Percentiles rank a stretch among this genome's conserved stretches.
Conservation (phyloP, 1,140 invertebrate species). For the Anagrus nilaparvatae region DNA sequence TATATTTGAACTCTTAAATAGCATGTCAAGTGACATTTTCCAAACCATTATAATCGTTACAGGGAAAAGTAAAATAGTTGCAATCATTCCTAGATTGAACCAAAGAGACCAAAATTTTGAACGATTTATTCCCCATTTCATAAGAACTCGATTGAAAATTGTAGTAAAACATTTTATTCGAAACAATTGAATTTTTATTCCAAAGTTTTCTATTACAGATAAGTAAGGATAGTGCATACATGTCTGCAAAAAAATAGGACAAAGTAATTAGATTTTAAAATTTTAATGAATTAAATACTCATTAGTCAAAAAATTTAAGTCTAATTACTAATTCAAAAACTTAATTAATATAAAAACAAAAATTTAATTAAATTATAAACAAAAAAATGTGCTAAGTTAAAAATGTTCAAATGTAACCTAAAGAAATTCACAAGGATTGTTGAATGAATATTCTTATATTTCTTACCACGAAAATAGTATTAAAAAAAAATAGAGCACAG, state of each 20-base stretch:
- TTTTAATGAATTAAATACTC: background rate
- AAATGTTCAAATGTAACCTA: slow-evolving; percentile 6
- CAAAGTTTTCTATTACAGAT: slow-evolving; percentile 62
- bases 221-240: slow-evolving; percentile 72
- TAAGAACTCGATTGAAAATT: slow-evolving; percentile 61
- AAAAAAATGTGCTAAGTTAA: slow-evolving; percentile 15
- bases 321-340: background rate
- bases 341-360: background rate
- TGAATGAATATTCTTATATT: slow-evolving; percentile 5
- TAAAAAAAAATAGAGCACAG: slow-evolving; percentile 55
- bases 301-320: background rate
- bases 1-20: slow-evolving; percentile 8
- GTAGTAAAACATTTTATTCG: slow-evolving; percentile 67
- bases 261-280: background rate
- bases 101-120: slow-evolving; percentile 54
- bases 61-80: slow-evolving; percentile 52
- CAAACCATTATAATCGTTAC: slow-evolving; percentile 53
- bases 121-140: slow-evolving; percentile 59
- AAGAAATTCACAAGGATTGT: slow-evolving; percentile 1
- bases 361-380: slow-evolving; percentile 11
- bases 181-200: slow-evolving; percentile 58
- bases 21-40: slow-evolving; percentile 30
- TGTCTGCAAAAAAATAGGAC: slow-evolving; percentile 48
- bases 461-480: slow-evolving; percentile 58
- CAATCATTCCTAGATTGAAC: slow-evolving; percentile 57